phyloP scores from a whole-genome alignment of 2,888 invertebrate genomes.

The Fragum fragum region DNA sequence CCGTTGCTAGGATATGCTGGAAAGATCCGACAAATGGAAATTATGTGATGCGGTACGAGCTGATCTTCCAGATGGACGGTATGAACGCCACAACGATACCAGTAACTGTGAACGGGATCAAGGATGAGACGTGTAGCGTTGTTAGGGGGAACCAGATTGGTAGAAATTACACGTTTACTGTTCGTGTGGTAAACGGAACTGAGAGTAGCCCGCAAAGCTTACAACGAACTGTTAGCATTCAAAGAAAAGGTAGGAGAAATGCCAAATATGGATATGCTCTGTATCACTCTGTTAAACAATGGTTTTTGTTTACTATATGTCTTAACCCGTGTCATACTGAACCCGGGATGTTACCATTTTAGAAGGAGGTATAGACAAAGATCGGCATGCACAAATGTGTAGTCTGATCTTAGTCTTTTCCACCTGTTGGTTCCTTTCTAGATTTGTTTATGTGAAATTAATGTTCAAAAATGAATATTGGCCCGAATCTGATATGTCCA shows the following conservation, averaged over 20 bases:
- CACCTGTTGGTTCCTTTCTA: too few species aligned
- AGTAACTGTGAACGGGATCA: constrained; percentile 65
- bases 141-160: constrained; percentile 65
- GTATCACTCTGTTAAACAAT: too few species aligned
- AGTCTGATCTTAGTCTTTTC: too few species aligned
- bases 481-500: too few species aligned
- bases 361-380: too few species aligned
- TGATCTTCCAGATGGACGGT: constrained; percentile 70
- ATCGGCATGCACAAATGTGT: too few species aligned
- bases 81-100: constrained; percentile 67
- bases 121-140: constrained; percentile 71
- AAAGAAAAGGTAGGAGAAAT: constrained; percentile 62
- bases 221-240: constrained; percentile 69
- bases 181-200: constrained; percentile 66
- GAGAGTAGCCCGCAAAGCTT: constrained; percentile 72
- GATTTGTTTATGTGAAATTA: too few species aligned
- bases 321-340: too few species aligned
- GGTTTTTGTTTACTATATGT: too few species aligned
- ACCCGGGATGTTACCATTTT: too few species aligned
- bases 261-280: too few species aligned
- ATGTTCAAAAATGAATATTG: too few species aligned
- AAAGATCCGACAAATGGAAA: constrained; percentile 74
- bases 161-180: constrained; percentile 68
- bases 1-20: constrained; percentile 72
- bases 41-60: constrained; percentile 73